Evolutionary conservation across 2,797 vertebrate species (phyloP).

Genomic region (Tragelaphus eurycerus): DNA sequence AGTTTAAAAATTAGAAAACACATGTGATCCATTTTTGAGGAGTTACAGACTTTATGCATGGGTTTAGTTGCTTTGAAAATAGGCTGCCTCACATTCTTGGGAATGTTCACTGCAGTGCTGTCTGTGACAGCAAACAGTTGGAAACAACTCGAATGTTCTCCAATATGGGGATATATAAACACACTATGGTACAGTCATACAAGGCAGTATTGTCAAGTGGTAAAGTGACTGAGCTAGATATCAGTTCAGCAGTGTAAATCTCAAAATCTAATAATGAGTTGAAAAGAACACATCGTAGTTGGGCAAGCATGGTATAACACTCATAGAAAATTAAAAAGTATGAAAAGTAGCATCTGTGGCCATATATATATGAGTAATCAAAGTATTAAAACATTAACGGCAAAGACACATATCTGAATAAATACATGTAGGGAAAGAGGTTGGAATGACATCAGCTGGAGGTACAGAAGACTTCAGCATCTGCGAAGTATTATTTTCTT

Average conservation of each 20-base stretch:
- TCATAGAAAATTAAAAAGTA: background rate
- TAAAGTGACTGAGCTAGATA: background rate
- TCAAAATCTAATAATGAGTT: background rate
- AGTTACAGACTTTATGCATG: background rate
- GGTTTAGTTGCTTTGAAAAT: background rate
- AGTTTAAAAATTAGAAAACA: constrained; percentile 10
- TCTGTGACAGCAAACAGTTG: background rate
- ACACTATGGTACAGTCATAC: background rate
- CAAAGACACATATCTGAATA: background rate
- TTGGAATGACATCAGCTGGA: background rate
- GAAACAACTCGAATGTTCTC: background rate
- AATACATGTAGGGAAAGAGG: background rate
- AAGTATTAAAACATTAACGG: background rate
- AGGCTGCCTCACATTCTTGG: background rate
- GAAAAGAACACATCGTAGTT: background rate
- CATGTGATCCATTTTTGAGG: background rate
- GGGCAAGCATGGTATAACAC: background rate
- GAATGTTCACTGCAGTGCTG: background rate
- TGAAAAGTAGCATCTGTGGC: background rate
- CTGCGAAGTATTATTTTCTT: constrained; percentile 4
- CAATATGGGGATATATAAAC: background rate
- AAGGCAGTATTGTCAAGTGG: background rate
- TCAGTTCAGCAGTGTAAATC: background rate
- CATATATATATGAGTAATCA: background rate
- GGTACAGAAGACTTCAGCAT: background rate